A percentile compares a stretch with the other conserved stretches of the same genome.
Conservation (phyloP, 2,888 invertebrate genomes). For the Dioctria rufipes region DNA sequence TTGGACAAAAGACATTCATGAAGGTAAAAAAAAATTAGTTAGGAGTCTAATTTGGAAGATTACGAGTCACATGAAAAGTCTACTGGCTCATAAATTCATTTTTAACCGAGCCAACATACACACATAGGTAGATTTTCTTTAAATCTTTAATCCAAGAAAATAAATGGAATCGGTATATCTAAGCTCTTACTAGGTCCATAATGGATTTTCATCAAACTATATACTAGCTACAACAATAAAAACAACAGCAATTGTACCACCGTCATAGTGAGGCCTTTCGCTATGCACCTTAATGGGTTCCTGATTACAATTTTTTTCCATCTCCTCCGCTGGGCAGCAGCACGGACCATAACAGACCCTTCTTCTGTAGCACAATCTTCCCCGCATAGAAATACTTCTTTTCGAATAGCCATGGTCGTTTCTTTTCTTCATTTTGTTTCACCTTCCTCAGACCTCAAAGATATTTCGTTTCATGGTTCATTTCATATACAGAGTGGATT, state of each 20-base stretch:
- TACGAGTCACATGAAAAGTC: conserved; percentile 16
- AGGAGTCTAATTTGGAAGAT: conserved; percentile 33
- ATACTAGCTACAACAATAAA: conserved; percentile 12
- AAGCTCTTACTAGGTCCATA: conserved; percentile 29
- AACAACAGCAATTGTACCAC: conserved; percentile 52
- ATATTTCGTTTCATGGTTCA: conserved; percentile 58
- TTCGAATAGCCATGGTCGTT: background rate
- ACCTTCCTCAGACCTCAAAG: conserved; percentile 38
- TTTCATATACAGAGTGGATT: conserved; percentile 56
- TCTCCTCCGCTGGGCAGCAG: conserved; percentile 9
- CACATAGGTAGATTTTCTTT: background rate
- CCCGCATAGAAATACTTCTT: conserved; percentile 7
- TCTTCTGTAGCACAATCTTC: background rate
- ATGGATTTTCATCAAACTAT: conserved; percentile 39
- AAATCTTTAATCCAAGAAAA: conserved; percentile 22
- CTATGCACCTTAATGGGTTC: conserved; percentile 57
- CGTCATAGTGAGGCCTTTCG: conserved; percentile 37
- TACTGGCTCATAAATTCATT: conserved; percentile 38
- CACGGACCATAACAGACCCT: background rate
- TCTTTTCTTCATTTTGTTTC: conserved; percentile 22
- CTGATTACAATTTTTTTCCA: conserved; percentile 54
- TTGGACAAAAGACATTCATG: conserved; percentile 25
- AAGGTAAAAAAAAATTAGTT: background rate
- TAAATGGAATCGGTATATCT: conserved; percentile 27
- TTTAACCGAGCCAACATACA: background rate